Evolutionary conservation across 2,888 invertebrate species (phyloP).

Genomic region (Conistra vaccinii): DNA sequence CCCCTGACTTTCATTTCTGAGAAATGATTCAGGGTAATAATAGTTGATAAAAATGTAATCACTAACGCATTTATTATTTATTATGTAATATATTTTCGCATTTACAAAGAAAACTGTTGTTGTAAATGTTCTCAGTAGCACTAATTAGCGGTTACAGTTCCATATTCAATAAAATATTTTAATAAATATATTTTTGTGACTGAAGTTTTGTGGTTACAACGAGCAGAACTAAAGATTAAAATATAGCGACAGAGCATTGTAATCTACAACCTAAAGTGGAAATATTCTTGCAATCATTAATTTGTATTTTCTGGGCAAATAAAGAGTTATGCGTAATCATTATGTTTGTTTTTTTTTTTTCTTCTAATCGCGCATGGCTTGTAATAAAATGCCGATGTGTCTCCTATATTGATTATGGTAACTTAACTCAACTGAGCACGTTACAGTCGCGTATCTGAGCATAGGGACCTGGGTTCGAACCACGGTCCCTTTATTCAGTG

Average conservation of each 20-base stretch:
- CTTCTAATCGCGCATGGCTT: no score
- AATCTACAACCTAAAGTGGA: constrained; percentile 80
- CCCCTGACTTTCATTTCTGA: constrained; percentile 60
- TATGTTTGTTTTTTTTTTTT: constrained; percentile 65
- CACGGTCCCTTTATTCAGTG: no score
- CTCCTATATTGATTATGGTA: neutral
- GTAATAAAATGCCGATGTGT: neutral
- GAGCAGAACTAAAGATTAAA: constrained; percentile 68
- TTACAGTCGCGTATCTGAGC: no score
- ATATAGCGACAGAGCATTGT: constrained; percentile 76
- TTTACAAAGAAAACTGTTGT: constrained; percentile 71
- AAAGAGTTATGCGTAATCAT: constrained; percentile 87
- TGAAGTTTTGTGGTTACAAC: constrained; percentile 83
- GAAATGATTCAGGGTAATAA: constrained; percentile 61
- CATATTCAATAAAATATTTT: constrained; percentile 82
- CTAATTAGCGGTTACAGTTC: constrained; percentile 84
- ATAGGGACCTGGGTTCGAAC: no score
- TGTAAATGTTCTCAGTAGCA: constrained; percentile 69
- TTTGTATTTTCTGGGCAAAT: constrained; percentile 90
- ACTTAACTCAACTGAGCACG: neutral
- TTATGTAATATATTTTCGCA: constrained; percentile 67
- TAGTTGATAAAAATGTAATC: constrained; percentile 54
- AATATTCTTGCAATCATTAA: constrained; percentile 88
- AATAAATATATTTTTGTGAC: constrained; percentile 88
- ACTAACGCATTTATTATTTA: constrained; percentile 69